phyloP scores from a whole-genome alignment of 92 coral and sea anemone species.

The Anthopleura xanthogrammica region DNA sequence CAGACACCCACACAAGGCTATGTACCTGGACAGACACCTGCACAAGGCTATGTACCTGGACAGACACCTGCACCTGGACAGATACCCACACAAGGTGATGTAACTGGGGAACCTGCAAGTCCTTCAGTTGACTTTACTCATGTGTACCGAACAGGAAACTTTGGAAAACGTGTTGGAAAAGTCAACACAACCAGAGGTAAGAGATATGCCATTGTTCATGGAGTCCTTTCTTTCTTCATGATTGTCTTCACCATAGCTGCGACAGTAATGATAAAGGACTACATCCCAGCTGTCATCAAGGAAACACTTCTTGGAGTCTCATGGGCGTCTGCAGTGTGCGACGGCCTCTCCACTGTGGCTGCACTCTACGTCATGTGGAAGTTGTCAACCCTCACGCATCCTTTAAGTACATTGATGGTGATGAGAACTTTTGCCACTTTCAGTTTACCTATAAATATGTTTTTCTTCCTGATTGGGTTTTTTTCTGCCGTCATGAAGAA shows the following conservation, averaged over 20 bases:
- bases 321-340: conserved; percentile 16
- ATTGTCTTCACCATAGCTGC: conserved; percentile 23
- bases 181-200: conserved; percentile 29
- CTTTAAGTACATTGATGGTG: conserved; percentile 12
- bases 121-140: conserved; percentile 13
- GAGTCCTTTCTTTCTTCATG: not conserved
- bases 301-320: conserved; percentile 9
- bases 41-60: conserved; percentile 1
- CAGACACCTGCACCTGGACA: not conserved
- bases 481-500: not conserved
- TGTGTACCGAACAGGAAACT: conserved; percentile 50
- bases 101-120: not conserved
- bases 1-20: not conserved
- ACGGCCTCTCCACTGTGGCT: not conserved
- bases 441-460: conserved; percentile 1
- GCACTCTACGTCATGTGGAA: conserved; percentile 10
- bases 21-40: not conserved
- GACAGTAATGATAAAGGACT: conserved; percentile 21
- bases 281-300: not conserved
- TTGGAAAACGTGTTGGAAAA: conserved; percentile 38
- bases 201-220: conserved; percentile 23
- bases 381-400: conserved; percentile 14
- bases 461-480: conserved; percentile 19
- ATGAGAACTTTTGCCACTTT: not conserved
- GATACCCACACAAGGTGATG: too few species aligned